A percentile compares a stretch with the other conserved stretches of the same genome.
Evolutionary conservation across 2,888 invertebrate species (phyloP).

Genomic region (Drosophila glabriapex): DNA sequence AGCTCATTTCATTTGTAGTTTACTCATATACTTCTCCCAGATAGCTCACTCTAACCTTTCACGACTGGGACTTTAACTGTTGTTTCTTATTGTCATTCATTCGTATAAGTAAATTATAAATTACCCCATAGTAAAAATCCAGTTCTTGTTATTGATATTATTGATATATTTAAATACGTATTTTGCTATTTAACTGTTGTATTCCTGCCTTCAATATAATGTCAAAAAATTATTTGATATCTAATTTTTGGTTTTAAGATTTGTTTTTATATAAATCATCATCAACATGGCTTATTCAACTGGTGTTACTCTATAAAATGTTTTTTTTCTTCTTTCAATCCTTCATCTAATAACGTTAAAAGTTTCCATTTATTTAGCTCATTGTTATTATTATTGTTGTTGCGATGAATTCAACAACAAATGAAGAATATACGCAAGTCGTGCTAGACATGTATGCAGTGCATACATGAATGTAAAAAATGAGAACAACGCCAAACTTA

Average conservation of each 20-base stretch:
- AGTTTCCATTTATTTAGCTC: constrained; percentile 58
- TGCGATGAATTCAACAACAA: constrained; percentile 29
- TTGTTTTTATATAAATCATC: not conserved
- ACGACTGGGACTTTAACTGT: not conserved
- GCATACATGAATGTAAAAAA: constrained; percentile 38
- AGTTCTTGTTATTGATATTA: not conserved
- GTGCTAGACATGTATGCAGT: not conserved
- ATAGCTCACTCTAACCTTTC: not conserved
- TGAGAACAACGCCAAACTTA: constrained; percentile 14
- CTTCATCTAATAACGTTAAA: constrained; percentile 11
- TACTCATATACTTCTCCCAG: not conserved
- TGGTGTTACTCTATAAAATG: not conserved
- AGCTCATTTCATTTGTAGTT: not conserved
- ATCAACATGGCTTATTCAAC: not conserved
- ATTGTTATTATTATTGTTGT: constrained; percentile 45
- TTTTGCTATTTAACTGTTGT: not conserved
- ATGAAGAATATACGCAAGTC: not conserved
- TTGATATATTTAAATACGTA: too few relatives aligned
- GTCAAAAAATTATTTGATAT: not conserved
- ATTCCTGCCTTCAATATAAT: not conserved
- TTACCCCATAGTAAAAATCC: not conserved
- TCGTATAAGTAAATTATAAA: not conserved
- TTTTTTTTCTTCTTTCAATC: not conserved
- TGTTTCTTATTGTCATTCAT: not conserved
- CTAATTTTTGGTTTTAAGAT: not conserved